Evolutionary conservation across 2,113 vertebrate species (phyloP).

Genomic region (Urocitellus parryii): DNA sequence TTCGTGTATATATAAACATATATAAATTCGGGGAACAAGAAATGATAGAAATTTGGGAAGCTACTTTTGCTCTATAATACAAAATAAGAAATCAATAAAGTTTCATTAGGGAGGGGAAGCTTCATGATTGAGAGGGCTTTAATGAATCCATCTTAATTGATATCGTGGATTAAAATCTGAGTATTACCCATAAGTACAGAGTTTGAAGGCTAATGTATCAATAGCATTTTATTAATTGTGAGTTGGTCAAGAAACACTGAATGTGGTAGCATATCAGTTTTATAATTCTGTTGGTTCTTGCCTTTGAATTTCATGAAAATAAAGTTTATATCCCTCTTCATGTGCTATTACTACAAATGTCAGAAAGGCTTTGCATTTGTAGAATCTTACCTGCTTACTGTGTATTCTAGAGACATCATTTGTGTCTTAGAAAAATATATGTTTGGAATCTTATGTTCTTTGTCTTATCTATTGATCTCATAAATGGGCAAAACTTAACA

Average conservation of each 20-base stretch:
- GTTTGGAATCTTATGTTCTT: not conserved
- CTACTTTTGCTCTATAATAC: not conserved
- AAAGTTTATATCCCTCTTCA: not conserved
- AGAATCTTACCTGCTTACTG: not conserved
- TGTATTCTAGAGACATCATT: not conserved
- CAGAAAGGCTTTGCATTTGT: not conserved
- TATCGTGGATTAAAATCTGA: not conserved
- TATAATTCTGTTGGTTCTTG: not conserved
- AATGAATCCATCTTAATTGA: not conserved
- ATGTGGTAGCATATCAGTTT: not conserved
- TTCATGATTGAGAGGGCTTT: not conserved
- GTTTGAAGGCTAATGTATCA: not conserved
- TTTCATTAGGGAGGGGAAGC: not conserved
- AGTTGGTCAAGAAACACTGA: not conserved
- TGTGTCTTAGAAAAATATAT: not conserved
- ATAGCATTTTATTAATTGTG: not conserved
- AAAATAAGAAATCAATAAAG: not conserved
- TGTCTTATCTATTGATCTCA: not conserved
- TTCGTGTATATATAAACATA: not conserved
- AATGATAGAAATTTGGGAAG: not conserved
- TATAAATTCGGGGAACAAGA: not conserved
- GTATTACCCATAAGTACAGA: not conserved
- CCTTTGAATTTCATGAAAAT: not conserved
- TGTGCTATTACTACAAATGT: not conserved
- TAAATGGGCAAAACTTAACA: not conserved